Evolutionary conservation across 2,113 vertebrate genomes (phyloP).

Genomic region (Phylloscopus trochiloides): DNA sequence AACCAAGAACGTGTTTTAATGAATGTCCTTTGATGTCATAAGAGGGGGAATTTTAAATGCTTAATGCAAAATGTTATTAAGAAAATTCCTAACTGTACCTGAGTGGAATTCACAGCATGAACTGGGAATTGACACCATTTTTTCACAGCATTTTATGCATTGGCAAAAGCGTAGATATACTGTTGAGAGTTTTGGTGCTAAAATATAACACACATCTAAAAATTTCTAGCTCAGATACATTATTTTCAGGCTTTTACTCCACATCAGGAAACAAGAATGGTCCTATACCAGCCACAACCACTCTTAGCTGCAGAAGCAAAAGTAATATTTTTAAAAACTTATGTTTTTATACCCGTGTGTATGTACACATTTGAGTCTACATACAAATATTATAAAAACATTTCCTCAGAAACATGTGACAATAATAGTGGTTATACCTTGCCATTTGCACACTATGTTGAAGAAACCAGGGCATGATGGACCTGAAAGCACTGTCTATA

Average conservation of each 20-base stretch:
- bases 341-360: not conserved
- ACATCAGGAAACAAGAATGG: not conserved
- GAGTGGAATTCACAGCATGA: not conserved
- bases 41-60: not conserved
- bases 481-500: not conserved
- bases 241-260: not conserved
- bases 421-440: not conserved
- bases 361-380: not conserved
- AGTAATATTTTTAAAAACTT: not conserved
- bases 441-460: not conserved
- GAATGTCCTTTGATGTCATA: not conserved
- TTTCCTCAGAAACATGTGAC: not conserved
- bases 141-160: not conserved
- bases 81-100: not conserved
- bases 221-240: not conserved
- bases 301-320: not conserved
- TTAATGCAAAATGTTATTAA: not conserved
- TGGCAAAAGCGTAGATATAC: not conserved
- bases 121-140: not conserved
- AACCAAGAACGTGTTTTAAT: rapidly evolving
- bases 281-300: not conserved
- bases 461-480: not conserved
- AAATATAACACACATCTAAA: not conserved
- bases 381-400: not conserved
- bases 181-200: not conserved